Base-by-base conservation (phyloP, 2,888 invertebrate genomes). In the Andrena fulva region DNA sequence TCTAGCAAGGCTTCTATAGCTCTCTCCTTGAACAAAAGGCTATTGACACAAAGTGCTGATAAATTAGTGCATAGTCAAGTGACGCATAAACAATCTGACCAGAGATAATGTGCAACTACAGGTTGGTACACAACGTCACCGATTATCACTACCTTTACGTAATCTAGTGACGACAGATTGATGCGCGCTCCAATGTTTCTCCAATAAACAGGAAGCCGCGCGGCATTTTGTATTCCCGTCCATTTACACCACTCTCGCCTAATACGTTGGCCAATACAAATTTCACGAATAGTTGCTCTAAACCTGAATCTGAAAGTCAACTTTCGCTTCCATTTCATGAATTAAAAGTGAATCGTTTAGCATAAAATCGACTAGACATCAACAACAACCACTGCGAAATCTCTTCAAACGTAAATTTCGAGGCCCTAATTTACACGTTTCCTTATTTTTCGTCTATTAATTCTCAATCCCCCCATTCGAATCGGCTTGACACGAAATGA, bases 51-150 rank as follows among this genome's bases (percentile, higher is more conserved):
- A 62, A 50, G 31, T 52, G 16, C 63, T 70, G 69, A 73, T 75
- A 68, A 77, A 85, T 59, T 69, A 67, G 54, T 66, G 33, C 63
- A 63, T 27, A 79, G 76, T 59, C 54, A 75, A 85, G 79, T 74
- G 52, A 48, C 7, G 63, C 82, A 63, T 72, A 74, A 67, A 62
- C 73, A 72, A 69, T 74, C 62, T 71, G 31, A 24, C 6, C 24
- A n/a, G 63, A 59, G 77, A 77, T 81, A 84, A 78, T 64, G 27
- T 2, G 27, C 8, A 27, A 54, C 77, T 69, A 27, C 77, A n/a
- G 50, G 71, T 63, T 75, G 50, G n/a, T 31, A 7, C 56, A 54
- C 54, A 56, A 59, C 10, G 16, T 60, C 35, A 50, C n/a, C n/a
- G 33, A 66, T 87, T 74, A 77, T 67, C 52, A 29, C 3, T 27